phyloP scores from a whole-genome alignment of 2,113 vertebrate species.

The Struthio camelus region DNA sequence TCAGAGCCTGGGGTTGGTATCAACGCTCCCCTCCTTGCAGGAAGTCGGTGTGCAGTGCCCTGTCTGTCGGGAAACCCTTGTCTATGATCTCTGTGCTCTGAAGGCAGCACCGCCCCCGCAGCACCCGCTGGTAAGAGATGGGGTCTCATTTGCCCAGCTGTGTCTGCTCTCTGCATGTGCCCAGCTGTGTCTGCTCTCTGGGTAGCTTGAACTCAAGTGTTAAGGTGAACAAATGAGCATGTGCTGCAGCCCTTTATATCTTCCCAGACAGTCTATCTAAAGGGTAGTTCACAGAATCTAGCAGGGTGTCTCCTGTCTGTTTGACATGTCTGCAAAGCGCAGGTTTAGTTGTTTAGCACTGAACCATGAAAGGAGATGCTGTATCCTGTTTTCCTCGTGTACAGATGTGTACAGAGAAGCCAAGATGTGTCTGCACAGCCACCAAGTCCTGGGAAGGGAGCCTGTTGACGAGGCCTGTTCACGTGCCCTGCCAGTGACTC shows the following conservation, averaged over 20 bases:
- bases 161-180: neutral
- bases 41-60: constrained; percentile 76
- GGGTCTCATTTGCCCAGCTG: neutral
- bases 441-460: neutral
- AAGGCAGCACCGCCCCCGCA: constrained; percentile 73
- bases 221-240: neutral
- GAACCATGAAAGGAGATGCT: neutral
- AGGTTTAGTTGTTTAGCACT: neutral
- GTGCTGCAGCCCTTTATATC: rapidly evolving
- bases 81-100: constrained; percentile 73
- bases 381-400: neutral
- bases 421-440: neutral
- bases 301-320: neutral
- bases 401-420: neutral
- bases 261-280: neutral
- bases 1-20: rapidly evolving
- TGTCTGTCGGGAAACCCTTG: constrained; percentile 77
- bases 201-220: neutral
- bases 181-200: neutral
- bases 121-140: constrained; percentile 76
- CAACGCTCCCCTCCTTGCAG: constrained; percentile 28
- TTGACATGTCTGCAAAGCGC: neutral
- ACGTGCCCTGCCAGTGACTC: neutral
- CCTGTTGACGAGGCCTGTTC: neutral
- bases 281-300: neutral